Base-by-base conservation (phyloP, 1,140 invertebrate genomes). In the Drosophila prosaltans region DNA sequence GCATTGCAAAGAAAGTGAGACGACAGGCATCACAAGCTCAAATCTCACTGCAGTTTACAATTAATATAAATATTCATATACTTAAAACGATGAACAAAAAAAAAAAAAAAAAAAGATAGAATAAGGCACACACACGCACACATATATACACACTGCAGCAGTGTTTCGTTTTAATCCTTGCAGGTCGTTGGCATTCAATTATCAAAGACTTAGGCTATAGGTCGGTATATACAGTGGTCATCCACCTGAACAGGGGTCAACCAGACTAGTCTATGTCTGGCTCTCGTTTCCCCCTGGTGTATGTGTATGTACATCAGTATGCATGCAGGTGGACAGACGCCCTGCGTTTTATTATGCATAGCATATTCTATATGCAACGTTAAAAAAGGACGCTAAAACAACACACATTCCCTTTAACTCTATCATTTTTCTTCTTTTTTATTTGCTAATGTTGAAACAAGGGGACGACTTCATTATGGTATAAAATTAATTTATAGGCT, bases 161-260 rank as follows among this genome's bases (percentile, higher is more conserved):
- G 26, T 58, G 24, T 58, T 36, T 36, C 32, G 6, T 1, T 36
- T 78, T 78, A 74, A 74, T 76, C 70, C 65, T 66, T 68, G 36
- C 69, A 72, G 82, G 79, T 86, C 75, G 77, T 86, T 86, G 82
- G 57, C 83, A 71, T 80, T 72, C 69, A 74, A 71, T 69, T 80
- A 78, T 70, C 57, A 39, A 30, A 40, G 55, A 72, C 73, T 63
- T 68, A 73, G 43, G 55, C 40, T 76, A 65, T 51, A 51, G 45
- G 45, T n/a, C 41, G 41, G 11, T 16, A 75, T 75, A 71, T 24
- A 28, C 28, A 7, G 26, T 26, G 61, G 40, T 16, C 57, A 59
- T 21, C 57, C 57, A 59, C 57, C 57, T 59, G 57, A 24, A 21
- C 32, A 59, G 30, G 57, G 57, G 57, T 59, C 45, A 51, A 51